Evolutionary conservation across 2,888 invertebrate genomes (phyloP).

Genomic region (Conus canariensis): DNA sequence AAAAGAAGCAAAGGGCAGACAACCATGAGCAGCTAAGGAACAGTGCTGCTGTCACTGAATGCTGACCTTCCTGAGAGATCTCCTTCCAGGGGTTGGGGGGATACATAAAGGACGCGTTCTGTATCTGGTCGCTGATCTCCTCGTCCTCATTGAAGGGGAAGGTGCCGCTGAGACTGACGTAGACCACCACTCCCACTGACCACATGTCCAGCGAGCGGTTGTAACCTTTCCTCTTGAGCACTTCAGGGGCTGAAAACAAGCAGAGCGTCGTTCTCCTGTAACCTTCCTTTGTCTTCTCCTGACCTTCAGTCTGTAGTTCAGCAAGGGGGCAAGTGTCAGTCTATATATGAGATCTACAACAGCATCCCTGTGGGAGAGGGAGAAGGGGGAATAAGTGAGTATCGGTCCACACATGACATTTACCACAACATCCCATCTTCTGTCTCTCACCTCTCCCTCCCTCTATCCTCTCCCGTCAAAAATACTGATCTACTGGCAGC

Average conservation of each 20-base stretch:
- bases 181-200: constrained; percentile 99
- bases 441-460: too few species aligned
- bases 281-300: too few species aligned
- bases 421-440: too few species aligned
- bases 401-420: too few species aligned
- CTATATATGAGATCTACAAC: too few species aligned
- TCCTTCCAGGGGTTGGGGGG: constrained; percentile 98
- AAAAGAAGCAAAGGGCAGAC: neutral
- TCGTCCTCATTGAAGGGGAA: constrained; percentile 99
- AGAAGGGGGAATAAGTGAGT: too few species aligned
- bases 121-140: constrained; percentile 99
- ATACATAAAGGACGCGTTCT: constrained; percentile 99
- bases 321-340: neutral
- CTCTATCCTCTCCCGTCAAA: too few species aligned
- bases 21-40: neutral
- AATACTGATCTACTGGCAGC: too few species aligned
- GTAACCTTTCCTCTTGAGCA: constrained; percentile 98
- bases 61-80: constrained; percentile 91
- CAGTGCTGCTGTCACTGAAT: too few species aligned
- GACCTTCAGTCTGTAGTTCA: too few species aligned
- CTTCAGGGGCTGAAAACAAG: constrained; percentile 91
- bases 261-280: too few species aligned
- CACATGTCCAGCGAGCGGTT: constrained; percentile 99
- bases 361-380: too few species aligned
- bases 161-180: constrained; percentile 98